Percentiles rank a stretch among this genome's conserved stretches.
Evolutionary conservation across 2,888 invertebrate species (phyloP).

Genomic region (Apotomis capreana): DNA sequence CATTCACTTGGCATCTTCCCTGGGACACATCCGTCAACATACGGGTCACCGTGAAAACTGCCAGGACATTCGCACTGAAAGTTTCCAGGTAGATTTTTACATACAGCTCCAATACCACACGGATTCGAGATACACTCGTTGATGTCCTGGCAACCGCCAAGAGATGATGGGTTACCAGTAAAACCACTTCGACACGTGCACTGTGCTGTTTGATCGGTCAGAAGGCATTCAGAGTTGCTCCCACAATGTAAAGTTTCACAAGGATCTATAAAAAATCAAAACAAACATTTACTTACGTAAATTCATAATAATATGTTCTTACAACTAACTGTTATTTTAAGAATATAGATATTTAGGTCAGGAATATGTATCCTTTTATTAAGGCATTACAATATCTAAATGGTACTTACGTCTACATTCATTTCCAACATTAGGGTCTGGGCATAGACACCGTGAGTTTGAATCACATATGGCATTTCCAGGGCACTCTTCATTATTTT

Average conservation of each 20-base stretch:
- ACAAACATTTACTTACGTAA: background rate
- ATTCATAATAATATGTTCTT: too few species aligned
- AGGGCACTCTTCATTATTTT: constrained; percentile 90
- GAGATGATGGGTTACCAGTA: constrained; percentile 86
- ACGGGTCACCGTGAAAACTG: constrained; percentile 91
- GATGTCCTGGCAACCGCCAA: constrained; percentile 92
- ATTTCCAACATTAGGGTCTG: constrained; percentile 95
- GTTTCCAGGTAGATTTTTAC: constrained; percentile 93
- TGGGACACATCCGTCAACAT: constrained; percentile 89
- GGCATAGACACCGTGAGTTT: constrained; percentile 91
- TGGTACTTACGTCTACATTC: constrained; percentile 92
- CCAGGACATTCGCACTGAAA: constrained; percentile 95
- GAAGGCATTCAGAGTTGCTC: constrained; percentile 94
- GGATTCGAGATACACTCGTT: constrained; percentile 93
- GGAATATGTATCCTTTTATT: too few species aligned
- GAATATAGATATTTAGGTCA: too few species aligned
- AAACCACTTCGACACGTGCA: constrained; percentile 93
- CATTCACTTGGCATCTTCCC: constrained; percentile 87
- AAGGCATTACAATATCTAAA: constrained; percentile 14
- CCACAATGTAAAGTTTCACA: constrained; percentile 94
- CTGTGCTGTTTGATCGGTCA: constrained; percentile 91
- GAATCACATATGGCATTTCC: constrained; percentile 94
- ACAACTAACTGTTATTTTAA: too few species aligned
- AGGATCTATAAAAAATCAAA: constrained; percentile 86
- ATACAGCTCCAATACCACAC: constrained; percentile 93